Percentiles rank a stretch among this genome's conserved stretches.
Conservation (phyloP, 2,888 invertebrate species). For the Clostera curtula region DNA sequence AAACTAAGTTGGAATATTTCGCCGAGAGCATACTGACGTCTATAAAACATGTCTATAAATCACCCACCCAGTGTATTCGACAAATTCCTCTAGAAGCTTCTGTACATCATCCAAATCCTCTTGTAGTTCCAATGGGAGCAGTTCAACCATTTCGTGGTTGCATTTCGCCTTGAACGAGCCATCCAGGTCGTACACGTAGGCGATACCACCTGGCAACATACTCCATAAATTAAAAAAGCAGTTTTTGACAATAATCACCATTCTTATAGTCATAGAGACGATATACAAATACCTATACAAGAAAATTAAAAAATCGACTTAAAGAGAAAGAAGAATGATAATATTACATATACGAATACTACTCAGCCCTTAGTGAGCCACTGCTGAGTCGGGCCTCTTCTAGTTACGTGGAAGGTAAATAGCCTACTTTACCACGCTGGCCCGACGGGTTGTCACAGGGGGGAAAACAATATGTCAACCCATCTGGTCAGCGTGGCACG, state of each 20-base stretch:
- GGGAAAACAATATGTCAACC: no score
- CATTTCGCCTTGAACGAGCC: conserved; percentile 90
- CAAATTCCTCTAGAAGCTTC: conserved; percentile 87
- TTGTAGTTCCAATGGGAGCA: conserved; percentile 84
- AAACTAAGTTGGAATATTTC: neutral
- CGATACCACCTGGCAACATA: conserved; percentile 81
- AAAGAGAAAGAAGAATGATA: no score
- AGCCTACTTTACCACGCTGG: no score
- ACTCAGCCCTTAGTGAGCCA: no score
- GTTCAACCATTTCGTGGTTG: conserved; percentile 96
- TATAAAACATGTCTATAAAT: neutral
- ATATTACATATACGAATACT: no score
- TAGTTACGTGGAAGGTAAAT: no score
- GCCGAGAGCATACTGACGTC: neutral
- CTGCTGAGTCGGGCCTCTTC: no score
- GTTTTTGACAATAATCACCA: neutral
- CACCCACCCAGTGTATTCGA: conserved; percentile 84
- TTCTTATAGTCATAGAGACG: no score
- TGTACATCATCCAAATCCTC: conserved; percentile 88
- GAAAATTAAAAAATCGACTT: no score
- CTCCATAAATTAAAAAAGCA: neutral
- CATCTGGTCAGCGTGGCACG: no score
- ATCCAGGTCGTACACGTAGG: conserved; percentile 94
- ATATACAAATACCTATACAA: no score
- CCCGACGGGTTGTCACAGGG: no score